Base-by-base conservation (phyloP, 2,797 vertebrate genomes). In the Takifugu ocellatus region DNA sequence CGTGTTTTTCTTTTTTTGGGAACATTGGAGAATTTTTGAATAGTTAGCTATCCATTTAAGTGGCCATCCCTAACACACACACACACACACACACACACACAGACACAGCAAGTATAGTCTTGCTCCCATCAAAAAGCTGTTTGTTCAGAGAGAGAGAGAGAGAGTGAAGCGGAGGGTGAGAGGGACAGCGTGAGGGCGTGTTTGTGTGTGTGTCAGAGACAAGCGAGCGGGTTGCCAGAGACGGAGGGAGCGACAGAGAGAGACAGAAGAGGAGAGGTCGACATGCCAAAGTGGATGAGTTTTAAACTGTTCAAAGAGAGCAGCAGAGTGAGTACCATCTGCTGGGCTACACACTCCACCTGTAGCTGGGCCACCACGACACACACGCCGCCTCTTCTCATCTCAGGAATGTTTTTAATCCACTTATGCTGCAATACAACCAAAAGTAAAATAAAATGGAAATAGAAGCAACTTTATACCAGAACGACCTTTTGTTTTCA, bases 201-300 rank as follows among this genome's bases (percentile, higher is more conserved):
- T 45, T 44, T 10, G 59, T 10, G 56, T 44, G 68, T n/a, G 58
- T 17, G 68, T 5, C 42, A 2, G 57, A 21, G 25, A 43, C 68
- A 63, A 66, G 56, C 0, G 56, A 82, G 69, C 66, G 75, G 78
- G 78, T 83, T 77, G 81, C 78, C 72, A 59, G 29, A 80, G 81
- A 63, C 48, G 1, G 31, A 68, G 62, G 43, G 66, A 60, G 50
- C 39, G 49, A 52, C 52, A 45, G 54, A 53, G 52, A 24, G 55
- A 69, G 58, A 59, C 16, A 39, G 49, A 59, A 27, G 50, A 75
- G 50, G 49, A 72, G 59, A 81, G 55, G 63, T 48, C 83, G 54
- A 77, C 81, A 93, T 95, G 91, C 89, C 91, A 63, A 94, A 92
- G 89, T 92, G 93, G 91, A 93, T 92, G 86, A 89, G 61, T 83